phyloP scores from a whole-genome alignment of 1,140 invertebrate genomes.

The fruit fly (Drosophila melanogaster) region Release_6_plus_ISO1_MT NT_037436.4:806001-806500 shows the following conservation, averaged over 20 bases:
- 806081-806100: conserved; percentile 1
- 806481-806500: too few relatives aligned
- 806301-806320: conserved; percentile 28
- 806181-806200: conserved; percentile 59
- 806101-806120: conserved; percentile 58
- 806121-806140: conserved; percentile 56
- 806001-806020: conserved; percentile 79
- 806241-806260: conserved; percentile 13
- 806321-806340: neutral
- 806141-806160: conserved; percentile 35
- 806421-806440: too few relatives aligned
- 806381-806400: neutral
- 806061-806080: neutral
- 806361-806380: neutral
- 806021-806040: conserved; percentile 68
- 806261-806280: conserved; percentile 41
- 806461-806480: too few relatives aligned
- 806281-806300: conserved; percentile 43
- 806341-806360: neutral
- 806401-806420: too few relatives aligned
- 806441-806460: too few relatives aligned
- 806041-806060: conserved; percentile 23
- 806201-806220: conserved; percentile 20
- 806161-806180: conserved; percentile 69
- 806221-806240: neutral